Evolutionary conservation across 2,888 invertebrate species (phyloP), one percentile per base, ranked within the genome.

Genomic region (Heliconius aoede): DNA sequence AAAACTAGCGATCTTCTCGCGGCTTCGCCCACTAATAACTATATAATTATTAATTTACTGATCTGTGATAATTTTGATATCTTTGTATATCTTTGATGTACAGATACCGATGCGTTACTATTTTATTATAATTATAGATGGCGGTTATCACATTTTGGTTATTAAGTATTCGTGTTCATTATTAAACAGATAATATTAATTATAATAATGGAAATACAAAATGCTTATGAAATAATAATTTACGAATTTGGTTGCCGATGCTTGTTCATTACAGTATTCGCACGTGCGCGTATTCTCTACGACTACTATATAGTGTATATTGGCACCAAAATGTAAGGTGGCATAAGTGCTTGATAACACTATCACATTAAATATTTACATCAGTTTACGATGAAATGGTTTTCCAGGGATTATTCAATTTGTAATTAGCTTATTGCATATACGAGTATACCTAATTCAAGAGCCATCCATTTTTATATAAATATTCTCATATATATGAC

Each of bases 161-260:
- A 32, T 32, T 30, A 30, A 5, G 30, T n/a, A 30, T 30, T 62
- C 30, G 9, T 62, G 62, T 30, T 62, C 18, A 24, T 15, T 62
- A 46, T 46, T 46, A 21, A 30, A 62, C 21, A 9, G 4, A 62
- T 30, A 30, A 64, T 32, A 64, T 64, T 64, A 64, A 64, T 64
- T 64, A 64, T 21, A 8, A 4, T 64, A 64, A 64, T 64, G 32
- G 21, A 13, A 13, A 64, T 30, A 64, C 62, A 32, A 64, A 32
- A 32, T 30, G 62, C 32, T 32, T 13, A n/a, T 64, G 21, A 18
- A 46, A 51, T 68, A 68, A 68, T 68, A 7, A 68, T 68, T 46
- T 51, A 13, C 28, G 28, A 21, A 68, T 51, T 21, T 68, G 28
- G 46, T 5, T 26, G 28, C 46, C 26, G 28, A 46, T 18, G 18